Evolutionary conservation across 1,140 invertebrate genomes (phyloP).

Genomic region (Protaetia brevitarsis): DNA sequence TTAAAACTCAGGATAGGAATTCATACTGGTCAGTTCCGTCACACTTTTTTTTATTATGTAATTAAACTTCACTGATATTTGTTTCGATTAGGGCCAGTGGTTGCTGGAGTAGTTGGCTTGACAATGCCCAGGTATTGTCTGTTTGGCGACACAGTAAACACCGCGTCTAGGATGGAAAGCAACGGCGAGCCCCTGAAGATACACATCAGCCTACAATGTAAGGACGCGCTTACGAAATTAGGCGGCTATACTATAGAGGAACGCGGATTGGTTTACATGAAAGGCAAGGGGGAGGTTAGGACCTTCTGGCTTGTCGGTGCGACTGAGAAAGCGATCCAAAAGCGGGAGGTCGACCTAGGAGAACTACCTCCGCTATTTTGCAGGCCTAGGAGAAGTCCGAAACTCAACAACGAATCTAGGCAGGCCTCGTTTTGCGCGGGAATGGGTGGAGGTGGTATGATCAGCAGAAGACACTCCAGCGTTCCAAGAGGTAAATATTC

Average conservation of each 20-base stretch:
- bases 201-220: slow-evolving; percentile 84
- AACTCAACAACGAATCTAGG: slow-evolving; percentile 66
- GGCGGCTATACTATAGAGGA: slow-evolving; percentile 85
- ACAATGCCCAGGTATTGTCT: slow-evolving; percentile 96
- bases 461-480: slow-evolving; percentile 56
- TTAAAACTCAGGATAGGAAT: slow-evolving; percentile 93
- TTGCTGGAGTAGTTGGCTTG: slow-evolving; percentile 92
- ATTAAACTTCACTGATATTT: not conserved
- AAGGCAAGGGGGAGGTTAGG: slow-evolving; percentile 80
- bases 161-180: slow-evolving; percentile 91
- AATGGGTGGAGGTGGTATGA: slow-evolving; percentile 48
- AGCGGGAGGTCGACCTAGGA: slow-evolving; percentile 77
- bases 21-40: slow-evolving; percentile 69
- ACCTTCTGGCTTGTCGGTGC: slow-evolving; percentile 91
- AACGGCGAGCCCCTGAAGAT: slow-evolving; percentile 88
- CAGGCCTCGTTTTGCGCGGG: slow-evolving; percentile 53
- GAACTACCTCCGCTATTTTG: slow-evolving; percentile 76
- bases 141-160: slow-evolving; percentile 91
- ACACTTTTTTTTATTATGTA: not conserved
- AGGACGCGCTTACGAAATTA: slow-evolving; percentile 77
- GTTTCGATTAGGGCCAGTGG: slow-evolving; percentile 68
- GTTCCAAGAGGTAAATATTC: slow-evolving; percentile 49
- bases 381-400: slow-evolving; percentile 71
- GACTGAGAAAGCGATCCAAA: slow-evolving; percentile 76
- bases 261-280: slow-evolving; percentile 82